Evolutionary conservation across 2,113 vertebrate species (phyloP), one percentile per base, ranked within the genome.

Genomic region (Colaptes auratus): DNA sequence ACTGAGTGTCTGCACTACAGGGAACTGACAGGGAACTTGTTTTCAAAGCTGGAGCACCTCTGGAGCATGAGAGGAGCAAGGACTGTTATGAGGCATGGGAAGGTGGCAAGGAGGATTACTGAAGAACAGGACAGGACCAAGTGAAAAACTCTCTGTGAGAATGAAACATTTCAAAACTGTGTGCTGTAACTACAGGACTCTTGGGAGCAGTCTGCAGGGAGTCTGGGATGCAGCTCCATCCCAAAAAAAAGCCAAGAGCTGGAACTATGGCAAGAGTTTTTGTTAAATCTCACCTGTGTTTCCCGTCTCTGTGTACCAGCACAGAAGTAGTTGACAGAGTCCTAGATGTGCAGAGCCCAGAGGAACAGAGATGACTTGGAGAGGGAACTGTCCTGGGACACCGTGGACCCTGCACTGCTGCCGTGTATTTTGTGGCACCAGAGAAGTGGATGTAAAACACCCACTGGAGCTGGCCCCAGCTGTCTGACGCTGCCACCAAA

Each of bases 201-300:
- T 27, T 39, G 7, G 15, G 15, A 69, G 12, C 5, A 74, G 20
- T 18, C 35, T 13, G 19, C 33, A 18, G 24, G 9, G 24, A 27
- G 15, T 8, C 24, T 59, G 12, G 23, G 61, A 39, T 15, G 33
- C 7, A 21, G 18, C n/a, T 13, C 4, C 18, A 18, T 31, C 30
- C 14, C 36, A 78, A 25, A 25, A 8, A 0, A 1, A 64, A 50
- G 31, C 6, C 12, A 6, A 59, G 12, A 59, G 6, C 15, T 3
- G 23, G 33, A 28, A 56, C 27, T 4, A 6, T 28, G 25, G 15
- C 64, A 61, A 9, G 21, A 44, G 39, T 53, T 84, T 84, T 67
- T 81, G 3, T 24, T 24, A 21, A 20, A 0, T 15, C 35, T 46
- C 39, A n/a, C 70, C 3, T 14, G 61, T 3, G 56, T 58, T 71